Evolutionary conservation across 2,113 vertebrate genomes (phyloP).

Genomic region (Epinephelus fuscoguttatus): DNA sequence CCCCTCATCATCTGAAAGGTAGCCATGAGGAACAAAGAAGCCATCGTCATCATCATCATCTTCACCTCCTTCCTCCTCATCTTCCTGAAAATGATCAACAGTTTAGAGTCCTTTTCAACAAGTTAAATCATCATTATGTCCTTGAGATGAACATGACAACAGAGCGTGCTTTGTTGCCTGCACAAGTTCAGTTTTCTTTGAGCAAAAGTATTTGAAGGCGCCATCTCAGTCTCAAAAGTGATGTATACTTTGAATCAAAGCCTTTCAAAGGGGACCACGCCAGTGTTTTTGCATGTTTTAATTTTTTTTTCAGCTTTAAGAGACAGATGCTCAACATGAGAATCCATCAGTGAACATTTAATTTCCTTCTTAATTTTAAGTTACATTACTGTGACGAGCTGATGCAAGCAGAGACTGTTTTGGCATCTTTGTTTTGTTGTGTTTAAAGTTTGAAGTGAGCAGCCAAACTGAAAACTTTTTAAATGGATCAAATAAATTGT

Average conservation of each 20-base stretch:
- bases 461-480: neutral
- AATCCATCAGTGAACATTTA: neutral
- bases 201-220: neutral
- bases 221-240: neutral
- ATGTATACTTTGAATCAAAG: neutral
- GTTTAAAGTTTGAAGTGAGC: neutral
- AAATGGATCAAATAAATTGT: neutral
- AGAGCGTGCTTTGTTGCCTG: neutral
- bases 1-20: slow-evolving; percentile 96
- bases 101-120: neutral
- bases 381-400: neutral
- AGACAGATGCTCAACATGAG: neutral
- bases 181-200: neutral
- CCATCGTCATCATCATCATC: slow-evolving; percentile 95
- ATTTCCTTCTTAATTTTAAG: neutral
- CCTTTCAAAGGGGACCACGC: neutral
- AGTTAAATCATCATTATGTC: neutral
- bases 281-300: neutral
- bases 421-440: neutral
- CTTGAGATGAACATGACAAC: too few species aligned
- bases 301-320: neutral
- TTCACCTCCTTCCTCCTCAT: slow-evolving; percentile 93
- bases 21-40: slow-evolving; percentile 98
- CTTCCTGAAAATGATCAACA: slow-evolving; percentile 76
- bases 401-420: neutral